phyloP scores from a whole-genome alignment of 2,888 invertebrate genomes.

The Melanargia galathea region DNA sequence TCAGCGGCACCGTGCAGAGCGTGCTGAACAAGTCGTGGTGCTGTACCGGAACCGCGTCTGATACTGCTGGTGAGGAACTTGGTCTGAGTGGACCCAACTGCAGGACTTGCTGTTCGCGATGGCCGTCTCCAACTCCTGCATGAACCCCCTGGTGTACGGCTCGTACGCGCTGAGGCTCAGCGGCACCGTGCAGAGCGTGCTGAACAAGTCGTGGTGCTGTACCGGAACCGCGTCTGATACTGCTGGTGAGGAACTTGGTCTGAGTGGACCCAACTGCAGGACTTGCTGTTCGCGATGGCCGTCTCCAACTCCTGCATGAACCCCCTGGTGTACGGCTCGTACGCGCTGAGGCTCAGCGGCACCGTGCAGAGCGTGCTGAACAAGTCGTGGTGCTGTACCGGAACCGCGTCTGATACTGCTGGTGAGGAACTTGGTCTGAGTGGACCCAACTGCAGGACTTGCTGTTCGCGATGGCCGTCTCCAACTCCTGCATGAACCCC shows the following conservation, averaged over 20 bases:
- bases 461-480: slow-evolving; percentile 90
- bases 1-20: slow-evolving; percentile 52
- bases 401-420: slow-evolving; percentile 57
- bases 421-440: too few relatives aligned
- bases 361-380: slow-evolving; percentile 50
- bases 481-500: slow-evolving; percentile 92
- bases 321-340: slow-evolving; percentile 60
- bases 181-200: slow-evolving; percentile 49
- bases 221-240: slow-evolving; percentile 59
- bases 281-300: slow-evolving; percentile 89
- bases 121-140: slow-evolving; percentile 91
- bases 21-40: slow-evolving; percentile 60
- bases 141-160: slow-evolving; percentile 48
- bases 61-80: slow-evolving; percentile 51
- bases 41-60: slow-evolving; percentile 55
- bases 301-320: slow-evolving; percentile 89
- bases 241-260: slow-evolving; percentile 46
- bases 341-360: slow-evolving; percentile 71
- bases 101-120: slow-evolving; percentile 89
- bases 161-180: slow-evolving; percentile 81
- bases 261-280: slow-evolving; percentile 79
- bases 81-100: slow-evolving; percentile 59
- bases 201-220: slow-evolving; percentile 59
- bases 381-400: slow-evolving; percentile 59
- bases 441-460: too few relatives aligned